phyloP scores from a whole-genome alignment of 2,888 invertebrate species.

The Sepioteuthis lessoniana region DNA sequence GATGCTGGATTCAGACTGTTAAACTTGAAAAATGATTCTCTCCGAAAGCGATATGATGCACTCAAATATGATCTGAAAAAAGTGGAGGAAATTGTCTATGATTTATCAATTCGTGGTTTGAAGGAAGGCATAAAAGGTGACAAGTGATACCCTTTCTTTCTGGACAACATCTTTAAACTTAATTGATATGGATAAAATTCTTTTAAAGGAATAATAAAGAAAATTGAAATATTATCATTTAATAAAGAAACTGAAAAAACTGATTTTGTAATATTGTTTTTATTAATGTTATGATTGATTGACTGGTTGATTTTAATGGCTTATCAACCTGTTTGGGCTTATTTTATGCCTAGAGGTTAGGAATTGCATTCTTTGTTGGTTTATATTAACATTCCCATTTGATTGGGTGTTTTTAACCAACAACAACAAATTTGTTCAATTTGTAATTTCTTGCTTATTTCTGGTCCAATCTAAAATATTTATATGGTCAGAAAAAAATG shows the following conservation, averaged over 20 bases:
- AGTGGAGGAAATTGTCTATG: constrained; percentile 81
- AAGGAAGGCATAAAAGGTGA: constrained; percentile 57
- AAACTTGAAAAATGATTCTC: constrained; percentile 91
- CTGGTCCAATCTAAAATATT: too few species aligned
- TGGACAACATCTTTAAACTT: neutral
- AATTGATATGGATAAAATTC: neutral
- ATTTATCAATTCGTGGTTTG: constrained; percentile 72
- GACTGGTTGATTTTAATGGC: too few species aligned
- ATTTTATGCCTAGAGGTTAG: too few species aligned
- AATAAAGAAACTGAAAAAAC: neutral
- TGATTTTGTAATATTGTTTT: neutral
- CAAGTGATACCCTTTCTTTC: neutral
- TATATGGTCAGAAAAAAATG: too few species aligned
- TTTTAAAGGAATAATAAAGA: neutral
- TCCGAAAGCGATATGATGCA: constrained; percentile 85
- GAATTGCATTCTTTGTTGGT: too few species aligned
- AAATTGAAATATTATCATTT: neutral
- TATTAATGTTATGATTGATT: too few species aligned
- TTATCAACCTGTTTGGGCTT: too few species aligned
- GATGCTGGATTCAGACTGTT: constrained; percentile 91
- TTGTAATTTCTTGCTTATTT: too few species aligned
- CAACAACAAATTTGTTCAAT: too few species aligned
- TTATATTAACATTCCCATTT: too few species aligned
- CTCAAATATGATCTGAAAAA: constrained; percentile 90
- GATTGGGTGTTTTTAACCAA: too few species aligned